Percentiles rank a stretch among this genome's conserved stretches.
phyloP scores from a whole-genome alignment of 2,888 invertebrate genomes.

The Orthosia gracilis region DNA sequence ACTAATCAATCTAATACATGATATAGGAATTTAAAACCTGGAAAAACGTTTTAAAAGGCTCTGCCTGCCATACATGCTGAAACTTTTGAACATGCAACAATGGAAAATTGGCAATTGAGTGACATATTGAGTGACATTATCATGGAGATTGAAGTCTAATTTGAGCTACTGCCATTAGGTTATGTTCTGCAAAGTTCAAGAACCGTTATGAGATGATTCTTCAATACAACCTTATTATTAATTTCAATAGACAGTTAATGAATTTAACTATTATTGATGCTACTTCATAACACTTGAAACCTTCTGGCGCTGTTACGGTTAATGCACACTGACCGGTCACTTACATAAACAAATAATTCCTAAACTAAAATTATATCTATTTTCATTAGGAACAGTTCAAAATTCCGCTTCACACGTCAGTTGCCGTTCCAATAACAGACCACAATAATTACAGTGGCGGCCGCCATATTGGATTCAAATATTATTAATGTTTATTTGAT shows the following conservation, averaged over 20 bases:
- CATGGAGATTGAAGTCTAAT: background rate
- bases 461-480: conserved; percentile 62
- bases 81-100: too few relatives aligned
- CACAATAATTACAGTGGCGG: conserved; percentile 61
- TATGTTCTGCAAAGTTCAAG: background rate
- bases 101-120: too few relatives aligned
- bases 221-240: background rate
- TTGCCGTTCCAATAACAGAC: conserved; percentile 67
- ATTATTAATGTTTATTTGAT: conserved; percentile 71
- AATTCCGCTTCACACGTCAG: conserved; percentile 66
- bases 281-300: conserved; percentile 21
- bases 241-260: background rate
- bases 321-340: conserved; percentile 29
- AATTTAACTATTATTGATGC: background rate
- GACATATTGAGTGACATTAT: too few relatives aligned
- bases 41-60: too few relatives aligned
- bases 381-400: conserved; percentile 65
- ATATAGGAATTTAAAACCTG: too few relatives aligned
- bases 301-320: conserved; percentile 38
- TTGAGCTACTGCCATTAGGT: too few relatives aligned
- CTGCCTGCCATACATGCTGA: too few relatives aligned
- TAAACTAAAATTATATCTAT: conserved; percentile 59
- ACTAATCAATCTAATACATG: too few relatives aligned
- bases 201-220: background rate
- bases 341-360: conserved; percentile 53